Percentiles rank a stretch among this genome's conserved stretches.
phyloP scores from a whole-genome alignment of 2,113 vertebrate genomes.

The Bambusicola thoracicus region DNA sequence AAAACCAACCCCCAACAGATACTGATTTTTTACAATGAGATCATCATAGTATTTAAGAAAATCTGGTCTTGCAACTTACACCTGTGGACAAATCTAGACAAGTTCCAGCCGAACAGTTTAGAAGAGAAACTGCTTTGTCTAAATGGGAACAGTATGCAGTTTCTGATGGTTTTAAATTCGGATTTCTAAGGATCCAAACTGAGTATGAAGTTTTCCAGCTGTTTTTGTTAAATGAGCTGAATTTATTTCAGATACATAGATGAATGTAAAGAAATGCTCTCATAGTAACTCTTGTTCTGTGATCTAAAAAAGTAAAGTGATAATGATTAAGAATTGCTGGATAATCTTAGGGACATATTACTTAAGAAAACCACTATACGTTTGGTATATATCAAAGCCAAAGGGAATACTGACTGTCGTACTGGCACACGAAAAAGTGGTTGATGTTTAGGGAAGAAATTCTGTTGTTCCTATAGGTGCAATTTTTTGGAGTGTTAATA shows the following conservation, averaged over 20 bases:
- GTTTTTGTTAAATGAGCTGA: neutral
- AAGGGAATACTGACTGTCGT: neutral
- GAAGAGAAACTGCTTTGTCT: conserved; percentile 14
- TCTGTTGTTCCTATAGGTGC: neutral
- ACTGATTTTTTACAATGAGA: conserved; percentile 44
- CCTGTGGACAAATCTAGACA: conserved; percentile 37
- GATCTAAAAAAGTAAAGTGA: neutral
- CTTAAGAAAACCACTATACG: neutral
- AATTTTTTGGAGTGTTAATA: neutral
- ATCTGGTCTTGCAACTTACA: conserved; percentile 48
- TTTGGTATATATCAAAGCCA: neutral
- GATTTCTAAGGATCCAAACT: neutral
- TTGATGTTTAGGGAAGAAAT: neutral
- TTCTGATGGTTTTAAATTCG: conserved; percentile 2
- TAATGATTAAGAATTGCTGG: neutral
- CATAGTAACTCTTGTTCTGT: neutral
- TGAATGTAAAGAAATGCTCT: neutral
- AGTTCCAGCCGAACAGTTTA: conserved; percentile 23
- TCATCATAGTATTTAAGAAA: conserved; percentile 15
- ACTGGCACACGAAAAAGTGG: neutral
- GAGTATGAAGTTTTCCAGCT: neutral
- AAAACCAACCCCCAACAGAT: neutral
- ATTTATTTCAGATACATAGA: neutral
- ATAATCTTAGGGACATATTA: neutral
- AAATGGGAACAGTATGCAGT: neutral